Conservation (phyloP, 1,140 invertebrate species). For the Saxidomus purpurata region DNA sequence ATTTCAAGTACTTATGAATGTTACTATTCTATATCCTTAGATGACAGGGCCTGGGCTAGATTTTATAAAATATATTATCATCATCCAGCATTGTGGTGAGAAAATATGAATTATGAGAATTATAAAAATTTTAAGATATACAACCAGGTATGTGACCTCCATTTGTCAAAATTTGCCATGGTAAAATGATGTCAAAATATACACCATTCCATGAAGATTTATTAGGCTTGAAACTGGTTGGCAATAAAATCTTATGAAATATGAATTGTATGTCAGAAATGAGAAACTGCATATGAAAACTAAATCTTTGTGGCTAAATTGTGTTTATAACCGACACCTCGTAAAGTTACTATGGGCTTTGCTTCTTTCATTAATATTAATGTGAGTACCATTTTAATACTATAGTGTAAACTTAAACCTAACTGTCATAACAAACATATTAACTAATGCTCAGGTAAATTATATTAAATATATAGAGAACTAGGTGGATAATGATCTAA, state of each 20-base stretch:
- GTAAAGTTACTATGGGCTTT: background rate
- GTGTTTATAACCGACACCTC: background rate
- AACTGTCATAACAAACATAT: background rate
- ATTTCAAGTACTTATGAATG: no score
- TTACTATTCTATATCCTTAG: no score
- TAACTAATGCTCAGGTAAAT: no score
- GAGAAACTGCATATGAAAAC: background rate
- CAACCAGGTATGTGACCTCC: slow-evolving; percentile 9
- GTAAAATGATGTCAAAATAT: slow-evolving; percentile 17
- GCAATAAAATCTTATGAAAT: slow-evolving; percentile 31
- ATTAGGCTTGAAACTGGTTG: slow-evolving; percentile 16
- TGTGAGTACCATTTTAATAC: background rate
- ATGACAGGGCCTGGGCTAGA: no score
- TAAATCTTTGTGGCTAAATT: background rate
- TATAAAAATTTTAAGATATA: no score
- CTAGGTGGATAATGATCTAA: no score
- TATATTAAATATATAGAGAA: no score
- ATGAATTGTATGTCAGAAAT: slow-evolving; percentile 40
- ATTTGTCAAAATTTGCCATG: slow-evolving; percentile 18
- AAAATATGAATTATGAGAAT: no score
- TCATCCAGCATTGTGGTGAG: no score
- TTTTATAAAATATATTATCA: no score
- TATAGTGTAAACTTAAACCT: background rate
- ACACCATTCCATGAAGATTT: background rate
- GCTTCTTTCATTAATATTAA: slow-evolving; percentile 3